Evolutionary conservation across 2,888 invertebrate genomes (phyloP).

Genomic region (Drosophila vallismaia): DNA sequence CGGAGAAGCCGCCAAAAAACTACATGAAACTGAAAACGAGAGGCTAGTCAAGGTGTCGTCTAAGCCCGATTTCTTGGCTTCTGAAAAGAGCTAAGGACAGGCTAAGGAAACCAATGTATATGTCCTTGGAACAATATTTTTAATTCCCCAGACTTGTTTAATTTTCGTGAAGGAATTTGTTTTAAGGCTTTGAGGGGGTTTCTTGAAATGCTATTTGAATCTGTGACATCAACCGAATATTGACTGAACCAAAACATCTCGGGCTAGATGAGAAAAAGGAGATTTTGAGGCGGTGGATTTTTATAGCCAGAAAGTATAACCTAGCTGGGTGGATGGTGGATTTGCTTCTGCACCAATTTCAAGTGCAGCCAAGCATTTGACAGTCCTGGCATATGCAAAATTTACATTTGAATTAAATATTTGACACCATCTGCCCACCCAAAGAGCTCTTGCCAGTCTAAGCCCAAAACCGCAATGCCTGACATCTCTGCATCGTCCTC

Average conservation of each 20-base stretch:
- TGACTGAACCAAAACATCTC: constrained; percentile 38
- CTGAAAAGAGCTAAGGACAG: not conserved
- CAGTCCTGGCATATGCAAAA: constrained; percentile 52
- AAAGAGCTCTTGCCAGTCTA: not conserved
- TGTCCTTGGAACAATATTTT: no score
- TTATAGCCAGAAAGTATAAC: not conserved
- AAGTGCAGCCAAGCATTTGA: constrained; percentile 59
- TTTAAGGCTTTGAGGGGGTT: not conserved
- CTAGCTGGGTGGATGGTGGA: not conserved
- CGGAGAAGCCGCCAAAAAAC: constrained; percentile 17
- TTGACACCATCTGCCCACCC: constrained; percentile 33
- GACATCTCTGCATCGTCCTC: constrained; percentile 9
- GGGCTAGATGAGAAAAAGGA: not conserved
- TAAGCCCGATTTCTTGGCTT: constrained; percentile 9
- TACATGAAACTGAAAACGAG: not conserved
- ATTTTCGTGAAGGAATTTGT: no score
- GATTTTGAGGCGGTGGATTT: not conserved
- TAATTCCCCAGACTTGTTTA: no score
- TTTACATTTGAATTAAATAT: constrained; percentile 57
- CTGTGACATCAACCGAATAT: constrained; percentile 29
- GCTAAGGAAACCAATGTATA: no score
- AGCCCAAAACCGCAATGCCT: constrained; percentile 30
- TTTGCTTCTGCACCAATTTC: constrained; percentile 4
- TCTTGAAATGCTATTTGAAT: constrained; percentile 9
- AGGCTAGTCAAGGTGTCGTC: constrained; percentile 25